A percentile compares a stretch with the other conserved stretches of the same genome.
Conservation (phyloP, 53 echinoderm and acorn worm genomes). For the Antedon mediterranea region DNA sequence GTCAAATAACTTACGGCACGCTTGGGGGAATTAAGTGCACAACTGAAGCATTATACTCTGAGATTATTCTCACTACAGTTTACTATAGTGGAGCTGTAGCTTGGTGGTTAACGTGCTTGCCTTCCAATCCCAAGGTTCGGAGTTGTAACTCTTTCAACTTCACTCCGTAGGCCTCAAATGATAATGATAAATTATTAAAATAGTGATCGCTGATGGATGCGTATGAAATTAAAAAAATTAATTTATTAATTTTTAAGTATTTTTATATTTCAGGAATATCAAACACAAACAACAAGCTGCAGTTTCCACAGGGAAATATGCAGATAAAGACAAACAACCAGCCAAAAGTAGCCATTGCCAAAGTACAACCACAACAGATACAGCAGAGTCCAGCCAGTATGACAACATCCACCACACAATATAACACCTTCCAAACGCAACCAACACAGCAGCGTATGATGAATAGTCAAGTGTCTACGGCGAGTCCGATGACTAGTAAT, state of each 20-base stretch:
- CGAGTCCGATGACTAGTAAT: neutral
- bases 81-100: no score
- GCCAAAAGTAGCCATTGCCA: neutral
- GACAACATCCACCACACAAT: neutral
- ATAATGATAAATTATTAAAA: no score
- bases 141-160: no score
- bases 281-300: neutral
- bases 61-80: no score
- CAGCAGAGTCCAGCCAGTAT: neutral
- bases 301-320: neutral
- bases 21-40: no score
- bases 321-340: neutral
- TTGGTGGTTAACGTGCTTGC: no score
- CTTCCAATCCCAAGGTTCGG: no score
- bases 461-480: neutral
- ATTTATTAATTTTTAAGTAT: neutral
- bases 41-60: no score
- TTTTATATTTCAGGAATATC: neutral
- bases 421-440: neutral
- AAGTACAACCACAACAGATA: neutral
- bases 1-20: no score
- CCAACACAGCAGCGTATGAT: neutral
- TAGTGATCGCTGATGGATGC: no score
- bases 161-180: no score
- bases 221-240: no score